These are phyloP conservation scores for Mormyrus iriodes DNA, from an alignment of 2,113 vertebrate genomes.

Conservation along the genomic window DNA sequence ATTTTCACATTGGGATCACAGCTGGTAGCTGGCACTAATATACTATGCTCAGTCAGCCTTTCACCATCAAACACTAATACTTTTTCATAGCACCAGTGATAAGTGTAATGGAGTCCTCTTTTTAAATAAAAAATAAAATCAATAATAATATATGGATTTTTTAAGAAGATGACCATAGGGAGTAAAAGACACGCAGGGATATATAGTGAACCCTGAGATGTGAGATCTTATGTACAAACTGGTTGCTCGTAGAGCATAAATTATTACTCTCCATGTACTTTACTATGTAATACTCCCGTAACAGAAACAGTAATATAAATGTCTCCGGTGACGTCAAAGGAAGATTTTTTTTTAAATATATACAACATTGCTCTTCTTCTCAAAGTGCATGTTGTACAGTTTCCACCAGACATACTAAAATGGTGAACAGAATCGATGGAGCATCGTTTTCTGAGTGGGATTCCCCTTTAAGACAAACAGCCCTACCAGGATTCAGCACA, in stretches of 20 bases:
- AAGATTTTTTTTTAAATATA: neutral
- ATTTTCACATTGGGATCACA: neutral
- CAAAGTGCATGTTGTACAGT: neutral
- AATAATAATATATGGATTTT: neutral
- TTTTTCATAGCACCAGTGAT: neutral
- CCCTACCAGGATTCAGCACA: neutral
- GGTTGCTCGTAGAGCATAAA: neutral
- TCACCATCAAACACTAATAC: neutral
- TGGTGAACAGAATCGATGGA: neutral
- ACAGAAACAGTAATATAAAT: neutral
- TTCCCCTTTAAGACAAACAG: constrained; percentile 1
- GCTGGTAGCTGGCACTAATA: neutral
- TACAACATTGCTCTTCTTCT: neutral
- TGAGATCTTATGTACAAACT: neutral
- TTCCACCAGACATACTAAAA: neutral
- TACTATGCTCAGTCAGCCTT: neutral
- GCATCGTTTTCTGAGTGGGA: neutral
- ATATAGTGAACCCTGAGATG: neutral
- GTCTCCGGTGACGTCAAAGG: neutral
- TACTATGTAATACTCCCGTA: neutral
- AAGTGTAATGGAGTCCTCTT: neutral
- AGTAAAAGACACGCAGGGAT: neutral
- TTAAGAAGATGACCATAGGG: neutral
- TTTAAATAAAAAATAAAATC: neutral
- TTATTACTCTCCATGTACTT: neutral